A percentile compares a stretch with the other conserved stretches of the same genome.
Evolutionary conservation across 1,140 invertebrate genomes (phyloP).

Genomic region (Hirudo medicinalis): DNA sequence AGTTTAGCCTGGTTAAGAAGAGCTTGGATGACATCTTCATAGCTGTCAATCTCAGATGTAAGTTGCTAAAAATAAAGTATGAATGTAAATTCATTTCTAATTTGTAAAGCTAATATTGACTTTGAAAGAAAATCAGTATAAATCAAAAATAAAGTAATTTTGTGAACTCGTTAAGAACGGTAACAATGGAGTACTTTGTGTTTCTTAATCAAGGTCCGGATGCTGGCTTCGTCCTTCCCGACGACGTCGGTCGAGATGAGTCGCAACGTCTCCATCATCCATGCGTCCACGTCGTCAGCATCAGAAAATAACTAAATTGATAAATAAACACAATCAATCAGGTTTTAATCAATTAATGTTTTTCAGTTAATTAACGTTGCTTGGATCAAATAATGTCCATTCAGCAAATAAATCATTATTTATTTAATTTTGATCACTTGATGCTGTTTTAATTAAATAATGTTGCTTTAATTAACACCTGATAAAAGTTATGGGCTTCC

Average conservation of each 20-base stretch:
- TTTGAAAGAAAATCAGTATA: too few relatives aligned
- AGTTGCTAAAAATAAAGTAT: constrained; percentile 45
- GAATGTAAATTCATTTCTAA: too few relatives aligned
- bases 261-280: constrained; percentile 90
- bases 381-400: too few relatives aligned
- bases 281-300: constrained; percentile 95
- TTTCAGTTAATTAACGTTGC: too few relatives aligned
- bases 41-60: constrained; percentile 90
- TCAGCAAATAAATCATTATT: too few relatives aligned
- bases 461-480: constrained; percentile 41
- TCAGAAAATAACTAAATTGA: constrained; percentile 74
- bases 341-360: too few relatives aligned
- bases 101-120: too few relatives aligned
- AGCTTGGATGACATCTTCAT: constrained; percentile 76
- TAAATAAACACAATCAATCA: not conserved
- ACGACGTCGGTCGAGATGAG: constrained; percentile 95
- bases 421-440: too few relatives aligned
- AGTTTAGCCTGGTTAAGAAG: constrained; percentile 74
- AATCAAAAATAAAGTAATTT: too few relatives aligned
- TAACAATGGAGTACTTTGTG: constrained; percentile 60
- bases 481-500: constrained; percentile 94
- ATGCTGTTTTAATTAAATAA: too few relatives aligned
- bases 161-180: too few relatives aligned
- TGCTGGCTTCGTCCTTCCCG: constrained; percentile 91
- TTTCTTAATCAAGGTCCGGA: constrained; percentile 91